Evolutionary conservation across 2,888 invertebrate genomes (phyloP), one percentile per base, ranked within the genome.

Genomic region (Boloria selene): DNA sequence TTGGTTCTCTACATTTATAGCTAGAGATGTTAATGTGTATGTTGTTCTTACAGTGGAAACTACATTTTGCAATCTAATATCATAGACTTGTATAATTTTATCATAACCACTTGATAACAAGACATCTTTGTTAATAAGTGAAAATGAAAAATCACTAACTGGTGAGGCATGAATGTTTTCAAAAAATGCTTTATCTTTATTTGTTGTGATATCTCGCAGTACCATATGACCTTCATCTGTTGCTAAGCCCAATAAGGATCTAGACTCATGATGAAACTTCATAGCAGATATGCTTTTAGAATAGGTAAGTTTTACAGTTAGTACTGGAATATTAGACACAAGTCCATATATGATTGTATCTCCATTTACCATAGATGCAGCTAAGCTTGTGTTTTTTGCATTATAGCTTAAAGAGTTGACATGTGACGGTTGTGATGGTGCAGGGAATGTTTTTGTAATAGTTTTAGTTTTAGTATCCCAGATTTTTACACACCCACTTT

Each of bases 51-150:
- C 82, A 4, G 90, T 86, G 14, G 90, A 86, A n/a, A 92, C 90
- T 61, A 89, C 81, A 79, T 84, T 87, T 74, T 90, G 88, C 61
- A 88, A 75, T 75, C 90, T 81, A n/a, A 93, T 81, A 79, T 94
- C 94, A 76, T 93, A 93, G 2, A 94, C 90, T 80, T 92, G 88
- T 79, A 94, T 90, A 58, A 91, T 86, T 74, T 93, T 92, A 77
- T 94, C 94, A 72, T 88, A 88, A 0, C 94, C 94, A 73, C 92
- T 84, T 0, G 94, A 93, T 4, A 93, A 76, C 79, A 94, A 81
- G 0, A 94, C 88, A 79, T 93, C 93, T 69, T 86, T 84, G 73
- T 93, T 93, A 13, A 93, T 84, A 0, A 93, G 88, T 0, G 94
- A 94, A 79, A 91, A 94, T 44, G 88, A 83, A 65, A 94, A 85